Percentiles rank a stretch among this genome's conserved stretches.
These are phyloP conservation scores for Calycopis cecrops DNA, from an alignment of 1,140 invertebrate species.

Conservation along the genomic window DNA sequence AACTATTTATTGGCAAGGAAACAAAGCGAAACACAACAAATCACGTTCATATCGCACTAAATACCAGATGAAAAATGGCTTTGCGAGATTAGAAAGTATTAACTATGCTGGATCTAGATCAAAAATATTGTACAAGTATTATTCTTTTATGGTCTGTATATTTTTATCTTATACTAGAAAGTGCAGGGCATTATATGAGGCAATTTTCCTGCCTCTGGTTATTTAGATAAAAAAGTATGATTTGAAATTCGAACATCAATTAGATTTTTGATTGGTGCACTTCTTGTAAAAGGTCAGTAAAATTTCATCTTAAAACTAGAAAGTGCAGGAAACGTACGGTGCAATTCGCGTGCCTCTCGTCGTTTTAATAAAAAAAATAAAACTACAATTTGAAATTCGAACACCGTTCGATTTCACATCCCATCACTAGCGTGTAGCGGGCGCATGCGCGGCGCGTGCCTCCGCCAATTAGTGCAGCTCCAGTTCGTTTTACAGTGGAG, in stretches of 20 bases:
- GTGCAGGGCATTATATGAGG: no score
- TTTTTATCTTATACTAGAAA: no score
- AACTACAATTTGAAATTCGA: slow-evolving; percentile 23
- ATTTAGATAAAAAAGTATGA: no score
- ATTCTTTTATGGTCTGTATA: no score
- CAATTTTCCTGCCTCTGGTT: no score
- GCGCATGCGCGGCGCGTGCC: slow-evolving; percentile 67
- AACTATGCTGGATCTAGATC: slow-evolving; percentile 28
- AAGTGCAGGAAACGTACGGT: slow-evolving; percentile 13
- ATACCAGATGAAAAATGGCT: slow-evolving; percentile 18
- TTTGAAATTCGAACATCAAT: no score
- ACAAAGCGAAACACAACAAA: slow-evolving; percentile 42
- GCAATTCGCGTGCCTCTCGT: slow-evolving; percentile 18
- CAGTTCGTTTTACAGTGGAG: slow-evolving; percentile 63
- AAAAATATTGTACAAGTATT: slow-evolving; percentile 1
- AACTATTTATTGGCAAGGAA: slow-evolving; percentile 55
- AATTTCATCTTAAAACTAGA: not conserved
- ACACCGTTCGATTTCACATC: slow-evolving; percentile 62
- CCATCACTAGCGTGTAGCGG: slow-evolving; percentile 63
- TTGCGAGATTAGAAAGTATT: slow-evolving; percentile 40
- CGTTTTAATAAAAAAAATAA: slow-evolving; percentile 22
- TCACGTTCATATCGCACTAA: slow-evolving; percentile 45
- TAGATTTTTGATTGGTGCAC: no score
- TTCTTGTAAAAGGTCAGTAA: no score
- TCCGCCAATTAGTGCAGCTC: slow-evolving; percentile 70